These are phyloP conservation scores for Ginglymostoma cirratum DNA, from an alignment of 2,113 vertebrate species.

Conservation along the genomic window DNA sequence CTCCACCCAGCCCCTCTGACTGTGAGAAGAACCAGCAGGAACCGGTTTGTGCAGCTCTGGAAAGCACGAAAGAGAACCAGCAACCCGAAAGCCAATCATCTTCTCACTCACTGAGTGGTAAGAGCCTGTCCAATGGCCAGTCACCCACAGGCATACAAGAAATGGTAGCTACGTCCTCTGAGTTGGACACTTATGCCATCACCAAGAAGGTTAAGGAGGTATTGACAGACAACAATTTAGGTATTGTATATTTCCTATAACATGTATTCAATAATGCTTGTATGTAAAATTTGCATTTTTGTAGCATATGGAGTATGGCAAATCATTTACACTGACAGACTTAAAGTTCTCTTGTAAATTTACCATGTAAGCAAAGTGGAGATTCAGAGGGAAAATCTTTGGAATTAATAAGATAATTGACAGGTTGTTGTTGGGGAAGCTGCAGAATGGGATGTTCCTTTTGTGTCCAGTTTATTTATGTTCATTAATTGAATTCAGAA, in stretches of 20 bases:
- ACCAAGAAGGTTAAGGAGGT: constrained; percentile 98
- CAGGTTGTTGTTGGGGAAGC: background rate
- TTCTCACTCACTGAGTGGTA: constrained; percentile 47
- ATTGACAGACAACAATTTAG: constrained; percentile 95
- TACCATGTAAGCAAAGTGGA: background rate
- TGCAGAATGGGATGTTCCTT: background rate
- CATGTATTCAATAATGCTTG: background rate
- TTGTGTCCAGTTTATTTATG: background rate
- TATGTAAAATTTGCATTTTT: background rate
- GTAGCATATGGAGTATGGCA: no score
- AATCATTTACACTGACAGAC: background rate
- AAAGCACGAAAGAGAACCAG: constrained; percentile 96
- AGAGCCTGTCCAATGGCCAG: constrained; percentile 54
- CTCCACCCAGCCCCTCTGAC: constrained; percentile 59
- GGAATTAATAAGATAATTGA: background rate
- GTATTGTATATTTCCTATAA: constrained; percentile 52
- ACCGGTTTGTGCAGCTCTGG: constrained; percentile 69
- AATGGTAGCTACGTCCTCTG: constrained; percentile 88
- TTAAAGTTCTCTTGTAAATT: background rate
- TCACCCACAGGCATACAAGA: constrained; percentile 83
- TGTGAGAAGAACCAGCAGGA: constrained; percentile 60
- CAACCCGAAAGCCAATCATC: constrained; percentile 58
- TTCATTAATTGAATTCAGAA: background rate
- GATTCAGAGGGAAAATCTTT: background rate
- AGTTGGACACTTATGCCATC: constrained; percentile 92